Evolutionary conservation across 1,140 invertebrate genomes (phyloP), one percentile per base, ranked within the genome.

Genomic region (Orchestia grillus): DNA sequence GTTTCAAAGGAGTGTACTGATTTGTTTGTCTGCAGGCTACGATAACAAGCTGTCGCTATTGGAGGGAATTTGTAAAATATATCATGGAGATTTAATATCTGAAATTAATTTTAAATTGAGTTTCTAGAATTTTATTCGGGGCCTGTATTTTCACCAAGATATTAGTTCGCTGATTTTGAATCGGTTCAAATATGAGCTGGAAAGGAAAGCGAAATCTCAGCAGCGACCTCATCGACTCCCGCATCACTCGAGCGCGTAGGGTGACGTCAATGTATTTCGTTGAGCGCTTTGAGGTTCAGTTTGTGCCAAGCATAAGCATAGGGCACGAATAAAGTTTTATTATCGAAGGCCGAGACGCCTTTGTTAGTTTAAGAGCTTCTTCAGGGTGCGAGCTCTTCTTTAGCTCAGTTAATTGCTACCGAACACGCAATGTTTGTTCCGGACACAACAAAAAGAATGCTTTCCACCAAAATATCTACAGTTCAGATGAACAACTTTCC

Each of bases 361-460:
- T 45, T 94, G 44, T 94, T 94, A 94, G 92, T 94, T 94, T 94
- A 94, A 94, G 44, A 94, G 92, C 41, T 94, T 94, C 44, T 44
- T 44, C 44, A 40, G 36, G 43, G 92, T 94, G 44, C 43, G 44
- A 94, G 92, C 92, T 94, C 92, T 94, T 94, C 92, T 94, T 94
- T 94, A 94, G 44, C 41, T 45, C 92, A 45, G 44, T 94, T 94
- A 94, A 94, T 94, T 94, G 92, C 44, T 45, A 44, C 92, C 44
- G 40, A 94, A 44, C 92, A 94, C 92, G 92, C 92, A 47, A 94
- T 94, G 92, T 94, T 94, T 94, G 92, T 44, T 94, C 44, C 92
- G 40, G 44, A 94, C 92, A 44, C 43, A n/a, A 45, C 44, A 94
- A 94, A 94, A 94, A 44, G 40, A 40, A 94, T 40, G 92, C 36